Evolutionary conservation across 2,888 invertebrate species (phyloP), one percentile per base, ranked within the genome.

Genomic region (Muschampia plurimacula): DNA sequence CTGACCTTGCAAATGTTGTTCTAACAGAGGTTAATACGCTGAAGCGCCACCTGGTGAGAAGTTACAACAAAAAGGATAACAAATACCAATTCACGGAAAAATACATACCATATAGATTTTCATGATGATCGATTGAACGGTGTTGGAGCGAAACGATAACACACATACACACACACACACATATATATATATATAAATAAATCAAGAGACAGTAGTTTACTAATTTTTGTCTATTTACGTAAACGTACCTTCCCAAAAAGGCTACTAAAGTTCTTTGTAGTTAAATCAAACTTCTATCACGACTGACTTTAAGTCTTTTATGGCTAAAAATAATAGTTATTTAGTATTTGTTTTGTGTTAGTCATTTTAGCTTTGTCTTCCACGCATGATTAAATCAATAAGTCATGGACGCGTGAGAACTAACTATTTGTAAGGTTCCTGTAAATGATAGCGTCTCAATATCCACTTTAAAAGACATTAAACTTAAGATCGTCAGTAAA

Each of bases 351-450:
- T 57, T 57, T 55, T 55, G 9, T 55, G 55, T 55, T 57, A 57
- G 28, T 15, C 5, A 12, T 57, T 57, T 32, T 6, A 57, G 9
- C 28, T 55, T 41, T 13, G 41, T 67, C 41, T 67, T 67, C 32
- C n/a, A 59, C 32, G 44, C 67, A 55, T 44, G 57, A 39, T 67
- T 44, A 67, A 67, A 39, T 22, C 67, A 67, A 67, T 67, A 41
- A 55, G 55, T 41, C 67, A 67, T 67, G 57, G 67, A 13, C 41
- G 55, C 57, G 55, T 67, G 57, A 67, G 67, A 67, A 67, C n/a
- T n/a, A 32, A 67, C 28, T 36, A 44, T 67, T 57, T 46, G 44
- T 66, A 36, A 59, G 59, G 59, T 46, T 59, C 44, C 28, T 67
- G 22, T 59, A 67, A 59, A 67, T 67, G 44, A 67, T 44, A 67